Evolutionary conservation across 2,113 vertebrate species (phyloP).

Genomic region (Pardalotus punctatus): DNA sequence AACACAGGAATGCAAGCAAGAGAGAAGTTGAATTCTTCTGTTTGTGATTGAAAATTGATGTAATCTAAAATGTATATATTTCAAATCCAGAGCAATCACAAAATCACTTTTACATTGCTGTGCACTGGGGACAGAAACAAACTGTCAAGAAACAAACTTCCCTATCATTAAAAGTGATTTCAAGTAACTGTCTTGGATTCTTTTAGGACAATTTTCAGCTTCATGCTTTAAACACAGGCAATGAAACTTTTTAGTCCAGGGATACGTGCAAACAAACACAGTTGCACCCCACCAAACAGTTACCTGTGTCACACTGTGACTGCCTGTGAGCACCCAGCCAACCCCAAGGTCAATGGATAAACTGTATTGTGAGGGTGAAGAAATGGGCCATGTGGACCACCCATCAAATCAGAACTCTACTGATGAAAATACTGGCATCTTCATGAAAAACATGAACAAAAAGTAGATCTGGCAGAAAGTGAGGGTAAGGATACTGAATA

Average conservation of each 20-base stretch:
- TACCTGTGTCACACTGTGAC: background rate
- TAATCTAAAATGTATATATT: background rate
- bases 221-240: background rate
- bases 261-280: background rate
- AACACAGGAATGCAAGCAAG: background rate
- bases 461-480: background rate
- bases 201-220: background rate
- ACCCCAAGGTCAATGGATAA: background rate
- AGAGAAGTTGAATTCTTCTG: background rate
- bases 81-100: background rate
- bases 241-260: background rate
- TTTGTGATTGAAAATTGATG: background rate
- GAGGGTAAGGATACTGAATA: background rate
- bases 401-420: background rate
- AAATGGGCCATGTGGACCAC: background rate
- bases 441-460: background rate
- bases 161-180: background rate
- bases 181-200: background rate
- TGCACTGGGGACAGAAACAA: background rate
- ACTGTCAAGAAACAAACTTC: background rate
- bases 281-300: background rate
- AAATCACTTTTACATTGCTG: background rate
- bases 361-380: background rate
- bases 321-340: background rate
- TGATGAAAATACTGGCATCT: background rate